Base-by-base conservation (phyloP, 2,113 vertebrate species). In the Nettapus auritus region DNA sequence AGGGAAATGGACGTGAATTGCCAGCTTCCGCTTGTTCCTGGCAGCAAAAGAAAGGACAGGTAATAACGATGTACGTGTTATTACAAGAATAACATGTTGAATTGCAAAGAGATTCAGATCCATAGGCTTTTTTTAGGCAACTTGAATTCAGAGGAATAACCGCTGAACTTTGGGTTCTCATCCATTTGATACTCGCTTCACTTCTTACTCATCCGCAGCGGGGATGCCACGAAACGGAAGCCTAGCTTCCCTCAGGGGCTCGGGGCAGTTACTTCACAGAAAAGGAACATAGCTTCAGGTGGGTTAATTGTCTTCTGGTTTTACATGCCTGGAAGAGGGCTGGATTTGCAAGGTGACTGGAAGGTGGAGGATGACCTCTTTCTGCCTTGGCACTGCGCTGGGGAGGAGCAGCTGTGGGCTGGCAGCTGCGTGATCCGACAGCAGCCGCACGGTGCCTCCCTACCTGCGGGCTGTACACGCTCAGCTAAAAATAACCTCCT, bases 401-500 rank as follows among this genome's bases (percentile, higher is more conserved):
- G 68, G 19, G 46, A 76, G 68, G 68, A 33, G 44, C 71, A 74
- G 67, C 73, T 19, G 34, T 22, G 34, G 42, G 13, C 48, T 77
- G 22, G 60, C 36, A 44, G 31, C 5, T 63, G 60, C 20, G 73
- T 0, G 0, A 33, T 11, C 70, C 22, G 59, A 70, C 0, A 42
- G 88, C 34, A 89, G 88, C 64, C 81, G 64, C 64, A 4, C 0
- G 1, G 26, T 70, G 86, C 82, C 78, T 94, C 75, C 59, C 83
- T 86, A 4, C 63, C 86, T 83, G 67, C 36, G 67, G 40, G 67
- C 28, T 70, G 67, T 69, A 55, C 7, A 48, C 2, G 48, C 88
- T 94, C 90, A 55, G 89, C 88, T 88, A 95, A 92, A 96, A 96
- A 91, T 82, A 93, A 90, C 23, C 60, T 91, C 67, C 93, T 83